These are phyloP conservation scores for Drosophila grimshawi DNA, from an alignment of 1,140 invertebrate genomes.

Conservation along the genomic window DNA sequence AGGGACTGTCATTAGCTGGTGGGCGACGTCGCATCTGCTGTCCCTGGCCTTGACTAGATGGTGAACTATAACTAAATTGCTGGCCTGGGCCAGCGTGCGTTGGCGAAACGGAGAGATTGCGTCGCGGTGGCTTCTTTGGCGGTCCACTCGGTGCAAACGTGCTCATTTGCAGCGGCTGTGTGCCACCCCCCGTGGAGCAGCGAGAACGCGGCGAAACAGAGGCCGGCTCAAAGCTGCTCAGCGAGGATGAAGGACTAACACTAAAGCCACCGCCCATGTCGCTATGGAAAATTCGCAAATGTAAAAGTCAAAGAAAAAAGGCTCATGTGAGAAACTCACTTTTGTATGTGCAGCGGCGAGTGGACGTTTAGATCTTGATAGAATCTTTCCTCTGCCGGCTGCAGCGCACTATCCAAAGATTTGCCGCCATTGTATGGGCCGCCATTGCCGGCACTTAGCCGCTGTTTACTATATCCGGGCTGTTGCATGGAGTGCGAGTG, in stretches of 20 bases:
- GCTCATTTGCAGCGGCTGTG: conserved; percentile 66
- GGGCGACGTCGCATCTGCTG: conserved; percentile 48
- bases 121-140: conserved; percentile 94
- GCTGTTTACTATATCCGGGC: conserved; percentile 75
- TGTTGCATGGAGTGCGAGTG: conserved; percentile 81
- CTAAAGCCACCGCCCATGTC: conserved; percentile 70
- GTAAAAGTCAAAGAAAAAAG: background rate
- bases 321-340: conserved; percentile 43
- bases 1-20: conserved; percentile 73
- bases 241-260: conserved; percentile 80
- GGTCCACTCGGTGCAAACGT: conserved; percentile 88
- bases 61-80: conserved; percentile 75
- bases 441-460: conserved; percentile 65
- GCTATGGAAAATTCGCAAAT: conserved; percentile 17
- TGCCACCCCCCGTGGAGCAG: conserved; percentile 70
- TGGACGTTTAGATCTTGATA: conserved; percentile 75
- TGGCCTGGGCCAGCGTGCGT: conserved; percentile 71
- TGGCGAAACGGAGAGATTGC: conserved; percentile 93
- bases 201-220: conserved; percentile 80
- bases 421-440: conserved; percentile 74
- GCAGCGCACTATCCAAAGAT: conserved; percentile 75
- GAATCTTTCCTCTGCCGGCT: conserved; percentile 67
- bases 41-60: conserved; percentile 68
- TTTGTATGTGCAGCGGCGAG: conserved; percentile 75
- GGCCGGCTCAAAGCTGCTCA: conserved; percentile 84